Evolutionary conservation across 2,888 invertebrate species (phyloP).

Genomic region (Napeogenes sylphis): DNA sequence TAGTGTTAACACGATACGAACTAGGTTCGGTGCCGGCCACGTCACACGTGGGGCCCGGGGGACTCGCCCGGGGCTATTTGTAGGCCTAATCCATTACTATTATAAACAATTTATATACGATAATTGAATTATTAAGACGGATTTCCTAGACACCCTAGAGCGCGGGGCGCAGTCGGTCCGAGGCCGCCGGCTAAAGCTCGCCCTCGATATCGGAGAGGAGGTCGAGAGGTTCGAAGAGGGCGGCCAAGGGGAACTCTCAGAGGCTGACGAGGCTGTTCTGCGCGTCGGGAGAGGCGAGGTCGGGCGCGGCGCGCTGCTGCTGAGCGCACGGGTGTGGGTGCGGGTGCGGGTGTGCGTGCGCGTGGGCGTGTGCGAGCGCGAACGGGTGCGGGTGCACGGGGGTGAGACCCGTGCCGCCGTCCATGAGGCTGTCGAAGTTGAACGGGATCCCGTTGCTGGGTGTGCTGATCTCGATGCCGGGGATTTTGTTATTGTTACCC

Average conservation of each 20-base stretch:
- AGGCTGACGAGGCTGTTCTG: constrained; percentile 89
- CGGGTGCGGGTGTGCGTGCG: constrained; percentile 76
- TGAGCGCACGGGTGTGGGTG: constrained; percentile 83
- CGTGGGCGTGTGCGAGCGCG: constrained; percentile 80
- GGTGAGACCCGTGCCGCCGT: constrained; percentile 94
- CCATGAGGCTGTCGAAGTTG: constrained; percentile 95
- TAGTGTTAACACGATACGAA: constrained; percentile 45
- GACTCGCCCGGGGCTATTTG: constrained; percentile 13
- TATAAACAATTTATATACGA: not conserved
- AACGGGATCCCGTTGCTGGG: constrained; percentile 92
- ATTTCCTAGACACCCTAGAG: not conserved
- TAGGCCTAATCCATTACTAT: constrained; percentile 1
- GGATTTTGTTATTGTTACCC: constrained; percentile 77
- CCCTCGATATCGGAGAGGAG: constrained; percentile 21
- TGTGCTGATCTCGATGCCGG: constrained; percentile 90
- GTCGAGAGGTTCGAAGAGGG: constrained; percentile 36
- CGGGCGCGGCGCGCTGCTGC: constrained; percentile 84
- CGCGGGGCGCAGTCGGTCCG: constrained; percentile 11
- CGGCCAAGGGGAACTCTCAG: constrained; percentile 70
- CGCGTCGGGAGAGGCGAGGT: constrained; percentile 85
- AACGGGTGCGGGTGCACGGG: constrained; percentile 81
- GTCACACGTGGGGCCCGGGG: constrained; percentile 37
- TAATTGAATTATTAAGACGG: not conserved
- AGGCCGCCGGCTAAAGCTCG: constrained; percentile 15
- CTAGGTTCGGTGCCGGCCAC: constrained; percentile 42